These are phyloP conservation scores for Cryptus viduatorius DNA, from an alignment of 2,888 invertebrate genomes.

Conservation along the genomic window DNA sequence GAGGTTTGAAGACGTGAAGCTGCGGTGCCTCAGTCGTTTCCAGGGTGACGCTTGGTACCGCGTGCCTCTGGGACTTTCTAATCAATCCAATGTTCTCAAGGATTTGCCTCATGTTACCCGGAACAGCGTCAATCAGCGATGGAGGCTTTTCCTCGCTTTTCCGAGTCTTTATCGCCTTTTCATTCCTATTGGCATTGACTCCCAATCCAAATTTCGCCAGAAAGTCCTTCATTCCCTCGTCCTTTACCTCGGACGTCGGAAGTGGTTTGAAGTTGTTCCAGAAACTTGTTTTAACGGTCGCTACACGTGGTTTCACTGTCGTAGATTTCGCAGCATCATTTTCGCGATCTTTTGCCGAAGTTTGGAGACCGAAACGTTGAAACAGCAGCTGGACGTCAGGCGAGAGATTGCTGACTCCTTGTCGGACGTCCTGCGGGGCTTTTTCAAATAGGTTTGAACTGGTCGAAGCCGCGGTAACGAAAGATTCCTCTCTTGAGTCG, in stretches of 20 bases:
- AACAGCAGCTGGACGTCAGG: slow-evolving; percentile 81
- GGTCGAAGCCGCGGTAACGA: neutral
- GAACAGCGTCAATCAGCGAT: slow-evolving; percentile 79
- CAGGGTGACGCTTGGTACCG: neutral
- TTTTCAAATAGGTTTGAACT: slow-evolving; percentile 77
- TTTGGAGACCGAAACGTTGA: slow-evolving; percentile 80
- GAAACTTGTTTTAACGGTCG: slow-evolving; percentile 74
- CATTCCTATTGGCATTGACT: slow-evolving; percentile 71
- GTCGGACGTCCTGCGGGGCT: slow-evolving; percentile 72
- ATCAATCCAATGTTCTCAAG: slow-evolving; percentile 84
- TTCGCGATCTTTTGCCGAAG: slow-evolving; percentile 57
- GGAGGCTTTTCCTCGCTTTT: slow-evolving; percentile 57
- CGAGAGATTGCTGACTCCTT: slow-evolving; percentile 80
- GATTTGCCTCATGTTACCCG: slow-evolving; percentile 82
- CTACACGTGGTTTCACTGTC: slow-evolving; percentile 71
- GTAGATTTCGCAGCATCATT: slow-evolving; percentile 57
- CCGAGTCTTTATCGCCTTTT: slow-evolving; percentile 77
- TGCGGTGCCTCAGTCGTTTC: slow-evolving; percentile 54
- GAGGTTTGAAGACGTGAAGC: slow-evolving; percentile 84
- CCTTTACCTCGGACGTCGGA: slow-evolving; percentile 80
- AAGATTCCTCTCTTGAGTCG: slow-evolving; percentile 30
- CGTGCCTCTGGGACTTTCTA: slow-evolving; percentile 54
- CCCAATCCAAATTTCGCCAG: slow-evolving; percentile 85
- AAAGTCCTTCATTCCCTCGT: slow-evolving; percentile 85
- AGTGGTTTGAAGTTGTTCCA: slow-evolving; percentile 85